Percentiles rank a stretch among this genome's conserved stretches.
These are phyloP conservation scores for Noctuana brunneofusca DNA, from an alignment of 2,888 invertebrate species.

Conservation along the genomic window DNA sequence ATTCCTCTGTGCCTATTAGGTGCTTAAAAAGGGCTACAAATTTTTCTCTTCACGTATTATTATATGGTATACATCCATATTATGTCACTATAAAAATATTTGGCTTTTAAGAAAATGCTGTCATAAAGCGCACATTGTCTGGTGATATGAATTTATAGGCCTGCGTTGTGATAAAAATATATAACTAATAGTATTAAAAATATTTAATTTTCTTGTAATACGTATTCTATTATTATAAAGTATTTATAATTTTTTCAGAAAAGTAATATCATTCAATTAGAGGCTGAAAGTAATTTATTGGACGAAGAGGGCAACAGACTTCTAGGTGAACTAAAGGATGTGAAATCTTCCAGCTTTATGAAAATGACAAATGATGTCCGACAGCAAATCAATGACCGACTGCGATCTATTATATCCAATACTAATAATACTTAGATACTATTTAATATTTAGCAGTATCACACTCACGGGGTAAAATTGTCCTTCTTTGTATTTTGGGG, in stretches of 20 bases:
- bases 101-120: too few species aligned
- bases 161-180: too few species aligned
- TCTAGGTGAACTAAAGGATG: constrained; percentile 3
- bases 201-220: neutral
- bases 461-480: too few species aligned
- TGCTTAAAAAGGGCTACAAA: too few species aligned
- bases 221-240: neutral
- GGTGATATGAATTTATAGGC: too few species aligned
- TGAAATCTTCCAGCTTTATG: neutral
- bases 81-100: too few species aligned
- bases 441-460: neutral
- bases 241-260: constrained; percentile 10
- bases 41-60: too few species aligned
- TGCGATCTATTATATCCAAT: constrained; percentile 16
- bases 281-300: constrained; percentile 7
- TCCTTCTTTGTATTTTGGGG: too few species aligned
- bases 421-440: neutral
- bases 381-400: constrained; percentile 22
- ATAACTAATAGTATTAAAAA: too few species aligned
- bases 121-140: too few species aligned
- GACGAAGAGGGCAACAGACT: constrained; percentile 7
- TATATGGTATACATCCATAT: too few species aligned
- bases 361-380: constrained; percentile 9
- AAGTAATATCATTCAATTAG: neutral
- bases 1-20: too few species aligned